These are phyloP conservation scores for Tolmerus cingulatus DNA, from an alignment of 2,888 invertebrate species.

Conservation along the genomic window DNA sequence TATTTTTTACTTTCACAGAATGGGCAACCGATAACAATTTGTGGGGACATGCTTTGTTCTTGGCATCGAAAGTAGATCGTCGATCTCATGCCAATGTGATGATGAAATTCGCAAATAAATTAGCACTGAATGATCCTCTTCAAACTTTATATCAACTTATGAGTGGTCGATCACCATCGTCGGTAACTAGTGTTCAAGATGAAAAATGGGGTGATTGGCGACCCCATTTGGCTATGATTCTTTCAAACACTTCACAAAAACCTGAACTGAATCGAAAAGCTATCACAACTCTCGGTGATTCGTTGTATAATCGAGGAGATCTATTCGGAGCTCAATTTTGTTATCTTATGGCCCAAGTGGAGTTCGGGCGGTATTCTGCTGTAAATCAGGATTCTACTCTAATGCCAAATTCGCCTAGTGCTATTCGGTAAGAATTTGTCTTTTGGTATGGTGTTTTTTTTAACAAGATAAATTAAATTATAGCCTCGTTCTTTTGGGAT, in stretches of 20 bases:
- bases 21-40: conserved; percentile 87
- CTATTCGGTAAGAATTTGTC: conserved; percentile 51
- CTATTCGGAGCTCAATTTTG: conserved; percentile 94
- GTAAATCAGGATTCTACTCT: conserved; percentile 49
- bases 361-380: conserved; percentile 59
- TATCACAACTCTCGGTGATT: conserved; percentile 78
- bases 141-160: conserved; percentile 94
- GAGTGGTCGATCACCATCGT: conserved; percentile 80
- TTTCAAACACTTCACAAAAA: conserved; percentile 81
- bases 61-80: conserved; percentile 86
- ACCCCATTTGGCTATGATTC: conserved; percentile 94
- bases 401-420: conserved; percentile 52
- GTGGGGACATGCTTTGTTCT: conserved; percentile 94
- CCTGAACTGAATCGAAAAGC: conserved; percentile 81
- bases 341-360: conserved; percentile 78
- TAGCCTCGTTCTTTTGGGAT: conserved; percentile 83
- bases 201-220: conserved; percentile 93
- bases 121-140: conserved; percentile 84
- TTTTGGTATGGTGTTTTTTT: neutral
- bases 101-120: conserved; percentile 86
- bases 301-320: conserved; percentile 77
- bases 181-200: conserved; percentile 73
- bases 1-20: conserved; percentile 67
- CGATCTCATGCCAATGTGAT: conserved; percentile 85
- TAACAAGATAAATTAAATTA: neutral